phyloP scores from a whole-genome alignment of 2,797 vertebrate species.

The Sebastes trivittatus region DNA sequence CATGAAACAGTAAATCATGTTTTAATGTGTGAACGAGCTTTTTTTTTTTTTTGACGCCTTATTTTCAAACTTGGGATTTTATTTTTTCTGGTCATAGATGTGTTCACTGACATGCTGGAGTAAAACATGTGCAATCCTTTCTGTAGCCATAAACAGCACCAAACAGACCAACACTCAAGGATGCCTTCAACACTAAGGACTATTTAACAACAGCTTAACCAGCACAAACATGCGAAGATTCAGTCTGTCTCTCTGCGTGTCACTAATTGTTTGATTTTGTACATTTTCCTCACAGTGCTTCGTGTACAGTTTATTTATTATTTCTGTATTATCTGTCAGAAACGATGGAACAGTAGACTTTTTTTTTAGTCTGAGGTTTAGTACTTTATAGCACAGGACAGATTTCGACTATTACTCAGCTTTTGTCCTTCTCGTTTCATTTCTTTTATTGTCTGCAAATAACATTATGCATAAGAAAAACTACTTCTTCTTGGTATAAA shows the following conservation, averaged over 20 bases:
- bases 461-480: conserved; percentile 50
- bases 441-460: conserved; percentile 48
- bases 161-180: conserved; percentile 61
- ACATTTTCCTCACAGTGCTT: conserved; percentile 66
- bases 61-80: conserved; percentile 49
- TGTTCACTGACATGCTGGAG: conserved; percentile 61
- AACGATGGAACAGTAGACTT: conserved; percentile 42
- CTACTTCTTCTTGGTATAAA: conserved; percentile 42
- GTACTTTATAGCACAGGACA: conserved; percentile 52
- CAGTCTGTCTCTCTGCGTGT: conserved; percentile 38
- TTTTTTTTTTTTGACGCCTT: conserved; percentile 33
- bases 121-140: conserved; percentile 62
- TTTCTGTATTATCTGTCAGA: conserved; percentile 64
- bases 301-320: conserved; percentile 77
- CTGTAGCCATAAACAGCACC: conserved; percentile 58
- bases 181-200: conserved; percentile 76
- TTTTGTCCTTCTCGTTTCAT: conserved; percentile 22
- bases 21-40: conserved; percentile 45
- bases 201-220: conserved; percentile 62
- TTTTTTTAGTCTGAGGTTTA: conserved; percentile 51
- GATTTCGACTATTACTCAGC: conserved; percentile 54
- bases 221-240: conserved; percentile 57
- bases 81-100: conserved; percentile 34
- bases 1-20: conserved; percentile 45
- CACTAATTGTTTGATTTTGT: conserved; percentile 64